These are phyloP conservation scores for Chalcis sispes DNA, from an alignment of 2,888 invertebrate genomes.

Conservation along the genomic window DNA sequence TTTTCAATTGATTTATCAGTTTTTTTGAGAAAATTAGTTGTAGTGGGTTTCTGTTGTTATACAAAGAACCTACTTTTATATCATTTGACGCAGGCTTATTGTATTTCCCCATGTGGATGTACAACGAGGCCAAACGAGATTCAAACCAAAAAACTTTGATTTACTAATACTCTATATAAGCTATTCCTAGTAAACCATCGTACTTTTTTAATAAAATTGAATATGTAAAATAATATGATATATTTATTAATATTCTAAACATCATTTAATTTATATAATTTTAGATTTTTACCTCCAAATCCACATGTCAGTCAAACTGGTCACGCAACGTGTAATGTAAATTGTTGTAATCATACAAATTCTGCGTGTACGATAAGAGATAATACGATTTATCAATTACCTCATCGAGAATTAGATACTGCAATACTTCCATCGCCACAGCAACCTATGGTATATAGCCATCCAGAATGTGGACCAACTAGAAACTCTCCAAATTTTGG, in stretches of 20 bases:
- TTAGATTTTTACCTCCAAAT: slow-evolving; percentile 64
- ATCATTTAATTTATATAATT: slow-evolving; percentile 23
- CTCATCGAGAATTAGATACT: slow-evolving; percentile 45
- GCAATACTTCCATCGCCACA: slow-evolving; percentile 69
- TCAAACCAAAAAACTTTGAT: background rate
- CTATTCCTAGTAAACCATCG: too few species aligned
- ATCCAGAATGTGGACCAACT: slow-evolving; percentile 71
- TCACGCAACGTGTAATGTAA: slow-evolving; percentile 63
- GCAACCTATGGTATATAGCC: slow-evolving; percentile 76
- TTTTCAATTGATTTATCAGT: too few species aligned
- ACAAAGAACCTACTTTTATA: too few species aligned
- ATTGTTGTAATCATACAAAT: slow-evolving; percentile 61
- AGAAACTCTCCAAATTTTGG: slow-evolving; percentile 65
- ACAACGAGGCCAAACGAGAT: too few species aligned
- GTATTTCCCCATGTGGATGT: too few species aligned
- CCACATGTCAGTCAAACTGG: slow-evolving; percentile 64
- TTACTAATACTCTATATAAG: background rate
- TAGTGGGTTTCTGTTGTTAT: too few species aligned
- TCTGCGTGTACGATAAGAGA: slow-evolving; percentile 64
- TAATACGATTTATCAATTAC: slow-evolving; percentile 43
- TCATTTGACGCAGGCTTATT: too few species aligned
- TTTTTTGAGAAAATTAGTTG: too few species aligned
- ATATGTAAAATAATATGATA: too few species aligned
- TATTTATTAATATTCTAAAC: slow-evolving; percentile 7
- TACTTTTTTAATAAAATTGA: too few species aligned